Evolutionary conservation across 2,888 invertebrate species (phyloP).

Genomic region (Cyclophora punctaria): DNA sequence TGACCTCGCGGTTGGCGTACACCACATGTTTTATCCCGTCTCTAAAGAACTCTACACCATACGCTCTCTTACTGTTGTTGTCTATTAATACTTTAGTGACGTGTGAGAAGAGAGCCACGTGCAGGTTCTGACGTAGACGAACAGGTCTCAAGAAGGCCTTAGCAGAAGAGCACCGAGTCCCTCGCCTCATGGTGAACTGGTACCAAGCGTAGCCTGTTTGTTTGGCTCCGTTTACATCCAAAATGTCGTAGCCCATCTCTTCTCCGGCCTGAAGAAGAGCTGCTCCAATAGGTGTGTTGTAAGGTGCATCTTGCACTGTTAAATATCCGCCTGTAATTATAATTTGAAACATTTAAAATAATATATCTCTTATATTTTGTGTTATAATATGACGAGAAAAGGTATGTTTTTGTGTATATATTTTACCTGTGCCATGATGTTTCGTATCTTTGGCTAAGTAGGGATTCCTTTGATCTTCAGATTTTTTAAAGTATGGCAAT

Average conservation of each 20-base stretch:
- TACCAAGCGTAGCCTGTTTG: conserved; percentile 92
- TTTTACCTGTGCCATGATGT: conserved; percentile 81
- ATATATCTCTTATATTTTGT: too few species aligned
- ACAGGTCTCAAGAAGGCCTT: conserved; percentile 90
- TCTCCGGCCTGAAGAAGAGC: conserved; percentile 92
- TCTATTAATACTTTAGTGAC: conserved; percentile 86
- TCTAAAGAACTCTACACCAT: conserved; percentile 86
- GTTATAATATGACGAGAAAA: too few species aligned
- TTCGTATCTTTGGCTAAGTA: conserved; percentile 84
- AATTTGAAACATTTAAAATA: neutral
- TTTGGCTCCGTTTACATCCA: conserved; percentile 89
- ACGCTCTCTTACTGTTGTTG: conserved; percentile 80
- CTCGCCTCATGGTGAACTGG: conserved; percentile 92
- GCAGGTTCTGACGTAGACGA: conserved; percentile 84
- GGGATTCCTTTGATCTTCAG: conserved; percentile 90
- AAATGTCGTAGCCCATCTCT: conserved; percentile 91
- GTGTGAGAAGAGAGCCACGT: conserved; percentile 85
- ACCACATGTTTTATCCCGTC: conserved; percentile 77
- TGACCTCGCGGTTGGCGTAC: conserved; percentile 85
- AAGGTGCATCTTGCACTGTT: conserved; percentile 85
- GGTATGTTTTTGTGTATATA: too few species aligned
- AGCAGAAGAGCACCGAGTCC: conserved; percentile 86
- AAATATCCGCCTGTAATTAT: conserved; percentile 80
- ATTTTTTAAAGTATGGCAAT: conserved; percentile 89
- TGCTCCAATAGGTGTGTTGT: conserved; percentile 87